Conservation (phyloP, 2,797 vertebrate species). For the Loriculus beryllinus region DNA sequence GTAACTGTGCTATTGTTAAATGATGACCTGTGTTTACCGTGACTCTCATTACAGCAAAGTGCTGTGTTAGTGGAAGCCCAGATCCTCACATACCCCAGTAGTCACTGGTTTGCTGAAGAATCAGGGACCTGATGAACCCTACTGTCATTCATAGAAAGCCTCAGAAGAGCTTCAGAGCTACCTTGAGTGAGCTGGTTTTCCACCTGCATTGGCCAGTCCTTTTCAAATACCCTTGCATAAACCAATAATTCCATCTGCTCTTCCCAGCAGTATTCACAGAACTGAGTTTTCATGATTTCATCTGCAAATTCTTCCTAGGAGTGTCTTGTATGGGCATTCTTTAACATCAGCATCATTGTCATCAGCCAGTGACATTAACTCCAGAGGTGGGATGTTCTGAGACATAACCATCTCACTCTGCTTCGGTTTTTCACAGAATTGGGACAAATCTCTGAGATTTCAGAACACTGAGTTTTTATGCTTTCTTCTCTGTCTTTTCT, state of each 20-base stretch:
- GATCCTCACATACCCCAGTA: fast-evolving
- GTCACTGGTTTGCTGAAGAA: not conserved
- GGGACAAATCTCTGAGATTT: not conserved
- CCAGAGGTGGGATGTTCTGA: fast-evolving
- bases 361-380: not conserved
- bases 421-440: not conserved
- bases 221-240: not conserved
- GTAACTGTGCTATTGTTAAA: not conserved
- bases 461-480: not conserved
- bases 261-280: not conserved
- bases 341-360: not conserved
- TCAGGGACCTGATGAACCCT: not conserved
- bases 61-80: not conserved
- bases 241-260: not conserved
- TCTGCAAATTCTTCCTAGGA: not conserved
- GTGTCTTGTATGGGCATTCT: not conserved
- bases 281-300: not conserved
- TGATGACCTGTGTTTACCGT: not conserved
- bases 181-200: not conserved
- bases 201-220: not conserved
- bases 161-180: not conserved
- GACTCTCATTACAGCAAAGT: not conserved
- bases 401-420: not conserved
- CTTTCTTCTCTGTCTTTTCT: not conserved
- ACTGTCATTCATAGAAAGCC: not conserved